These are phyloP conservation scores for Alosa sapidissima DNA, from an alignment of 2,797 vertebrate genomes.

Conservation along the genomic window DNA sequence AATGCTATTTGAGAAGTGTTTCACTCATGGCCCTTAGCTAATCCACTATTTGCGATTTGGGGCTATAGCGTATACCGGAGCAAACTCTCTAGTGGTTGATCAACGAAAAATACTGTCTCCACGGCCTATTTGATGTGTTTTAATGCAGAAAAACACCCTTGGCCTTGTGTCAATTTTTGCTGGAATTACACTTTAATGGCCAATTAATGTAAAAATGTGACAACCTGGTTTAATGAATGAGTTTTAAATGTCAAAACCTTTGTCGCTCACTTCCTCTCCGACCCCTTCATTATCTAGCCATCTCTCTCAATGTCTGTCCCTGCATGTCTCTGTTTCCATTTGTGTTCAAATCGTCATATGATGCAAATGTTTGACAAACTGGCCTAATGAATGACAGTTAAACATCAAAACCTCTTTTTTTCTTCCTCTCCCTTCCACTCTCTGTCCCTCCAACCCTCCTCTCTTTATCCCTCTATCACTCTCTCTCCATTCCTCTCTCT, in stretches of 20 bases:
- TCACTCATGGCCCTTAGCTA: too few relatives aligned
- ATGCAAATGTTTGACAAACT: background rate
- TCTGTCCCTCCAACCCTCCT: background rate
- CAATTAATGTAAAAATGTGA: background rate
- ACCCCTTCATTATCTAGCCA: background rate
- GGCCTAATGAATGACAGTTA: background rate
- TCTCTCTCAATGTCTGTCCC: background rate
- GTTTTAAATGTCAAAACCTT: background rate
- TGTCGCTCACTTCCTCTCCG: background rate
- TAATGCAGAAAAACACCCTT: too few relatives aligned
- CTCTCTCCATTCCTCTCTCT: background rate
- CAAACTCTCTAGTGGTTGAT: too few relatives aligned
- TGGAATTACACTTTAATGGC: too few relatives aligned
- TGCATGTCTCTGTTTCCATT: background rate
- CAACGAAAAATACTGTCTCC: too few relatives aligned
- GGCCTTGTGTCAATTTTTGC: too few relatives aligned
- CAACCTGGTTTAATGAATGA: background rate
- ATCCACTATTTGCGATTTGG: too few relatives aligned
- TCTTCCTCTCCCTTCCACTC: background rate
- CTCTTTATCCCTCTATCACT: background rate
- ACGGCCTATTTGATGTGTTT: too few relatives aligned
- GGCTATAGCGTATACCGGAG: too few relatives aligned
- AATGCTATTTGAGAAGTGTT: too few relatives aligned
- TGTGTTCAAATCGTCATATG: background rate
- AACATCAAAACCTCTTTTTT: background rate